Evolutionary conservation across 2,113 vertebrate genomes (phyloP), one percentile per base, ranked within the genome.

Genomic region (Nothobranchius kuhntae): DNA sequence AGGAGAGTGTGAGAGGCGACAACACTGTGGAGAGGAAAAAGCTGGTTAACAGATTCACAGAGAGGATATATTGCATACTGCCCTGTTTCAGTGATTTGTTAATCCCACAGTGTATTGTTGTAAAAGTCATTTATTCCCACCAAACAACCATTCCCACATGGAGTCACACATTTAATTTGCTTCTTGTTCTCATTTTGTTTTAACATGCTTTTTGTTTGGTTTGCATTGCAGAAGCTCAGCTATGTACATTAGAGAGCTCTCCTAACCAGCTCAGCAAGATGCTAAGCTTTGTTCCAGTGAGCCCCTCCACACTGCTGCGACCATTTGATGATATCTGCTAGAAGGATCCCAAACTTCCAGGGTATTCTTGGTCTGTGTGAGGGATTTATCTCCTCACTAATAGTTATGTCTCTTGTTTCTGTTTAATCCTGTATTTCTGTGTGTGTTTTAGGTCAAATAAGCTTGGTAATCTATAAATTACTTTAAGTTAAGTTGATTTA

Each of bases 291-390:
- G 54, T 75, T 77, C 61, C 60, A 7, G 36, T 75, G 63, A 26
- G 61, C 59, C 80, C 61, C 36, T 24, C 68, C 6, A 55, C 73
- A 71, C 70, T 21, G 36, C 78, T 78, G 53, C 0, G 54, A 58
- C 83, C 71, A 67, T 78, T 73, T 75, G 68, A 83, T 76, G 61
- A n/a, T 69, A 74, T 86, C 76, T 61, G 44, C 68, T 45, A 57
- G 73, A 64, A 61, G 56, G 60, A 80, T 85, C 73, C 70, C 63
- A 58, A 77, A 86, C 75, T 83, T 76, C 74, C 66, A 46, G 53
- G 45, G 68, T 54, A 47, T 70, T 71, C 70, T 48, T 38, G 56
- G 62, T 68, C 73, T 65, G 64, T 84, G 21, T 21, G 21, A 21
- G 21, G 1, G 21, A 21, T 21, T 21, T 21, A 21, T 21, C 21